phyloP scores from a whole-genome alignment of 1,140 invertebrate genomes.

The Whitmania pigra region DNA sequence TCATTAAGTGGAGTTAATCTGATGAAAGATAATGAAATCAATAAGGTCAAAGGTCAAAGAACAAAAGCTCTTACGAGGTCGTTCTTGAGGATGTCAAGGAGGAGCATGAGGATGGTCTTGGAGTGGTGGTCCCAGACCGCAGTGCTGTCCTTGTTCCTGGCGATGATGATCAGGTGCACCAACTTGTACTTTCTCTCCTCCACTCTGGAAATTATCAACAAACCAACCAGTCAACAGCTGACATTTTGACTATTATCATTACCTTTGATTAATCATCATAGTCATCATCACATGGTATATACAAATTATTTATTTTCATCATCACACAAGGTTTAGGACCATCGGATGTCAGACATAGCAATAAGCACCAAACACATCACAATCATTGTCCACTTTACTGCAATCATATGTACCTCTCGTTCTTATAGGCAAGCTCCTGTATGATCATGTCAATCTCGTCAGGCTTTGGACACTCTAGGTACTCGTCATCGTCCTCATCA shows the following conservation, averaged over 20 bases:
- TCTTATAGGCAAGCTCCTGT: no score
- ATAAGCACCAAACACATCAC: neutral
- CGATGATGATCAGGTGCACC: conserved; percentile 40
- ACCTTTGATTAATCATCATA: no score
- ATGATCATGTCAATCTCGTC: no score
- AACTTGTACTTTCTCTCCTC: conserved; percentile 43
- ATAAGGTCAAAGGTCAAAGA: neutral
- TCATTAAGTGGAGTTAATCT: neutral
- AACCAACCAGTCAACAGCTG: neutral
- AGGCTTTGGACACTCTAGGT: no score
- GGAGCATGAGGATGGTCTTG: conserved; percentile 58
- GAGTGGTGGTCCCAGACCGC: conserved; percentile 48
- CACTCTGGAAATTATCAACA: conserved; percentile 32
- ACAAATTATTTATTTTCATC: no score
- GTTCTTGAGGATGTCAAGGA: conserved; percentile 54
- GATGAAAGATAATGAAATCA: neutral
- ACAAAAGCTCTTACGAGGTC: neutral
- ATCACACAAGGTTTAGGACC: no score
- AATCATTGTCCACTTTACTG: no score
- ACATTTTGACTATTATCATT: no score
- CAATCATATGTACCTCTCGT: no score
- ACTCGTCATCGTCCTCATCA: no score
- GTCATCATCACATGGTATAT: neutral
- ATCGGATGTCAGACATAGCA: neutral
- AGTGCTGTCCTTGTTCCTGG: conserved; percentile 41